phyloP scores from a whole-genome alignment of 2,113 vertebrate genomes.

The Amblyopsis rosae region DNA sequence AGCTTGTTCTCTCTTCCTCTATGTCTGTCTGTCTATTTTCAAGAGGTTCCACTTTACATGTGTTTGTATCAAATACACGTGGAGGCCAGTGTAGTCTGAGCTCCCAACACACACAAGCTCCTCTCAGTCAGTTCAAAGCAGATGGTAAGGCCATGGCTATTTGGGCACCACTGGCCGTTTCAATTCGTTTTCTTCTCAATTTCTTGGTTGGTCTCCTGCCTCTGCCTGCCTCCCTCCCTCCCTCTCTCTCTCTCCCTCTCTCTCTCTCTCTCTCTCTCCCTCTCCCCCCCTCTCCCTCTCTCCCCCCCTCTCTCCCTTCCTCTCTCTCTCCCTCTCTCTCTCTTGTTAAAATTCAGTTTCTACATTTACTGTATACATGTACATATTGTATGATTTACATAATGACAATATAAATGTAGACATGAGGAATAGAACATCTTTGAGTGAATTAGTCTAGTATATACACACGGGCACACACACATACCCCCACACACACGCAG shows the following conservation, averaged over 20 bases:
- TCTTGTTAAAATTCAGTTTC: background rate
- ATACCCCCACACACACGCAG: no score
- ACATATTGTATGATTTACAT: no score
- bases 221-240: background rate
- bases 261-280: background rate
- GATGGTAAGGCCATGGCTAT: slow-evolving; percentile 17
- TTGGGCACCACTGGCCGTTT: slow-evolving; percentile 15
- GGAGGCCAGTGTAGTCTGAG: slow-evolving; percentile 1
- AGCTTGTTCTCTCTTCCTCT: slow-evolving; percentile 9
- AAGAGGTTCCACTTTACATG: slow-evolving; percentile 7
- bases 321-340: background rate
- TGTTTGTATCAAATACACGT: background rate
- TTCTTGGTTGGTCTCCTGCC: background rate
- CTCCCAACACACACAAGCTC: slow-evolving; percentile 19
- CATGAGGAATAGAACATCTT: no score
- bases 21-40: slow-evolving; percentile 1
- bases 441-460: no score
- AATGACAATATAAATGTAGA: no score
- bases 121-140: slow-evolving; percentile 23
- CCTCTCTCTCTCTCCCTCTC: background rate
- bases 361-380: background rate
- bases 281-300: slow-evolving; percentile 5
- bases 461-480: no score
- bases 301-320: background rate
- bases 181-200: background rate